A percentile compares a stretch with the other conserved stretches of the same genome.
Evolutionary conservation across 2,888 invertebrate genomes (phyloP).

Genomic region (Acleris sparsana): DNA sequence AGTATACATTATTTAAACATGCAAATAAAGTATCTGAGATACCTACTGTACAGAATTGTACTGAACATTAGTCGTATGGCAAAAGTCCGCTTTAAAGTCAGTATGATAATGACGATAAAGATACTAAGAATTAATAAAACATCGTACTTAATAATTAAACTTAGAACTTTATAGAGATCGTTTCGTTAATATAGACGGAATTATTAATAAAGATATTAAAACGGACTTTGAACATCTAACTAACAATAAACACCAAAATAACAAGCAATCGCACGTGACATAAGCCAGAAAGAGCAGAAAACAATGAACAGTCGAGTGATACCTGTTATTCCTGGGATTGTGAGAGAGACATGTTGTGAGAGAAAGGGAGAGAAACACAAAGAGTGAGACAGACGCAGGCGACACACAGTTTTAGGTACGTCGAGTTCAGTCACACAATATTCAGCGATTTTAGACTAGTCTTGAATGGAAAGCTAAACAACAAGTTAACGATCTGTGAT

Average conservation of each 20-base stretch:
- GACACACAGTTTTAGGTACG: conserved; percentile 57
- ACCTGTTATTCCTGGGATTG: conserved; percentile 83
- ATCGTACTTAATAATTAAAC: too few species aligned
- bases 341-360: conserved; percentile 81
- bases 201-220: conserved; percentile 5
- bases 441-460: conserved; percentile 13
- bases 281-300: conserved; percentile 66
- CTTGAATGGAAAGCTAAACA: not conserved
- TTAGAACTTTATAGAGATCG: too few species aligned
- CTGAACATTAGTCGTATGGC: not conserved
- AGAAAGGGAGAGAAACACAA: conserved; percentile 82
- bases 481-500: not conserved
- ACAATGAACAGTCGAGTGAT: conserved; percentile 67
- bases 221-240: conserved; percentile 12
- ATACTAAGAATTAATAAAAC: too few species aligned
- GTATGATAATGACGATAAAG: not conserved
- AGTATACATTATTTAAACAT: not conserved
- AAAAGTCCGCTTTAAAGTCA: not conserved
- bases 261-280: conserved; percentile 75
- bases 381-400: conserved; percentile 82
- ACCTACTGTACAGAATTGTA: not conserved
- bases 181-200: too few species aligned
- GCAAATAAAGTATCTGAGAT: not conserved
- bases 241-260: conserved; percentile 46
- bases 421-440: conserved; percentile 31